phyloP scores from a whole-genome alignment of 2,888 invertebrate species.

The Gymnocheta viridis region DNA sequence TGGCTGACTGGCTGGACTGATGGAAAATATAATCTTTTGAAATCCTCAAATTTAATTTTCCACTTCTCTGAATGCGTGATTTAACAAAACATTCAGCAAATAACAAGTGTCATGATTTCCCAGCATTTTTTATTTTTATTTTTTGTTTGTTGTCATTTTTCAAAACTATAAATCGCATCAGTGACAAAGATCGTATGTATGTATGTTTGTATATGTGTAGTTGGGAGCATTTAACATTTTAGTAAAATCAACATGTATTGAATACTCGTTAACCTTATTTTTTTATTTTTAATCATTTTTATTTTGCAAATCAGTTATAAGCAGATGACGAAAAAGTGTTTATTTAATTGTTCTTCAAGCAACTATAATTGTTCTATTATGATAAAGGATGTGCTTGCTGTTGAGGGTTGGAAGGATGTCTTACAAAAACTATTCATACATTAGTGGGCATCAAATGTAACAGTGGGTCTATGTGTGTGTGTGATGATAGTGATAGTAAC shows the following conservation, averaged over 20 bases:
- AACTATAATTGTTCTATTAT: constrained; percentile 32
- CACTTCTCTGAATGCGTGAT: constrained; percentile 78
- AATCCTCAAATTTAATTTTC: constrained; percentile 82
- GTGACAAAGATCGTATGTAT: neutral
- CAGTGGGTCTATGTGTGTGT: neutral
- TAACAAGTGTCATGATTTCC: constrained; percentile 66
- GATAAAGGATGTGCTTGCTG: constrained; percentile 23
- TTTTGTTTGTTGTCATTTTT: no score
- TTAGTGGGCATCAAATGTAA: neutral
- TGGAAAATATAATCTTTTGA: constrained; percentile 80
- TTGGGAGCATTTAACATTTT: neutral
- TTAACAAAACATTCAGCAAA: constrained; percentile 57
- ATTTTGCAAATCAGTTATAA: constrained; percentile 29
- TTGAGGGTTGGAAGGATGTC: constrained; percentile 41
- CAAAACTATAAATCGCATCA: constrained; percentile 27
- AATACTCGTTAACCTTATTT: constrained; percentile 46
- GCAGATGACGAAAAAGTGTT: constrained; percentile 30
- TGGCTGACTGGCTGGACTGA: constrained; percentile 21
- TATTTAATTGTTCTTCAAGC: constrained; percentile 50
- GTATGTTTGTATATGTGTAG: constrained; percentile 28
- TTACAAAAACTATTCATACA: constrained; percentile 26
- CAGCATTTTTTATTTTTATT: constrained; percentile 37
- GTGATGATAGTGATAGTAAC: constrained; percentile 66
- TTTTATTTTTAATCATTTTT: neutral
- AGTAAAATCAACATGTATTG: constrained; percentile 34